Evolutionary conservation across 2,888 invertebrate species (phyloP).

Genomic region (Pristionchus mayeri): DNA sequence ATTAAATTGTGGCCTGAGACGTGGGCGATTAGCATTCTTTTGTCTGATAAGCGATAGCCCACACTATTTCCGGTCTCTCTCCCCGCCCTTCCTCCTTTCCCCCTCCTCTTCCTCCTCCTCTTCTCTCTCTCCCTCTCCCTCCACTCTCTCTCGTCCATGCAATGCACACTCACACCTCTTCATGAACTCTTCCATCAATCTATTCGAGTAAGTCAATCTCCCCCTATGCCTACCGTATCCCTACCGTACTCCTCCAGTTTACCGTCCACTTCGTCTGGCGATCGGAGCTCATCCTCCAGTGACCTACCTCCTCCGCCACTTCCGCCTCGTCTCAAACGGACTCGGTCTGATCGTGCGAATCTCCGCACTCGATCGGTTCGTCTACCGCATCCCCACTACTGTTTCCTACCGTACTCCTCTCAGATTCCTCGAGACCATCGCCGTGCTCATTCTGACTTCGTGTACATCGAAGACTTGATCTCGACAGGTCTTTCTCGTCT

Average conservation of each 20-base stretch:
- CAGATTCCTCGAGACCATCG: conserved; percentile 8
- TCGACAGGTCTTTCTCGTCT: conserved; percentile 24
- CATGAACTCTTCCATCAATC: conserved; percentile 37
- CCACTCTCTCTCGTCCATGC: neutral
- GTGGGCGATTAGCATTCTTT: conserved; percentile 32
- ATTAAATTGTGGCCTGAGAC: conserved; percentile 16
- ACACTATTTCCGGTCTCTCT: conserved; percentile 29
- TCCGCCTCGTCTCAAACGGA: conserved; percentile 15
- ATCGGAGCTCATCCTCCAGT: neutral
- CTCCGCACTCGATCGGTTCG: conserved; percentile 2
- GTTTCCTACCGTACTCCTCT: neutral
- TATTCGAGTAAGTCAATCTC: conserved; percentile 38
- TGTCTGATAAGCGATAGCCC: conserved; percentile 42
- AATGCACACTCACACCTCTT: conserved; percentile 41
- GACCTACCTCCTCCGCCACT: conserved; percentile 23
- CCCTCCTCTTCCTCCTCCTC: neutral
- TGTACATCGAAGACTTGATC: conserved; percentile 45
- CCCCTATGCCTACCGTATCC: neutral
- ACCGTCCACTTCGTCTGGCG: conserved; percentile 6
- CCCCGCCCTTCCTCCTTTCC: neutral
- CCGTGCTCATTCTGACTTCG: conserved; percentile 43
- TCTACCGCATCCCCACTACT: neutral
- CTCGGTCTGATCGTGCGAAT: neutral
- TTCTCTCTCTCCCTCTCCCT: neutral
- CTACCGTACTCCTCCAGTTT: conserved; percentile 20